Conservation (phyloP, 2,888 invertebrate genomes). For the Luffia ferchaultella region DNA sequence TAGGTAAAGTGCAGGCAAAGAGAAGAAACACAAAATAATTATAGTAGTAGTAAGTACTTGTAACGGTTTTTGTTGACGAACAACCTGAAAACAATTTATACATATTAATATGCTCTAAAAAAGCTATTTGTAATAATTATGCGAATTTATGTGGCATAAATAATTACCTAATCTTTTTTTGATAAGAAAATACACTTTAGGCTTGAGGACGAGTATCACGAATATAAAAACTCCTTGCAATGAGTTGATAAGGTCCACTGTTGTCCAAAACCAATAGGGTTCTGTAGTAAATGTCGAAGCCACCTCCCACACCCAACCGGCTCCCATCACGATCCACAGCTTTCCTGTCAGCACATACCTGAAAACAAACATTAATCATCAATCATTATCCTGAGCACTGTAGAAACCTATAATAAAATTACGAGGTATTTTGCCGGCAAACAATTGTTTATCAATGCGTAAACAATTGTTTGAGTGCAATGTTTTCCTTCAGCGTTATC, state of each 20-base stretch:
- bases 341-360: slow-evolving; percentile 77
- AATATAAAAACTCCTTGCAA: slow-evolving; percentile 79
- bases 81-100: slow-evolving; percentile 38
- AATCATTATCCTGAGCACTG: no score
- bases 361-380: slow-evolving; percentile 23
- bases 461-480: no score
- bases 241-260: slow-evolving; percentile 72
- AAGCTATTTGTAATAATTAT: not conserved
- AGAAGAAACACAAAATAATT: not conserved
- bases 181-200: slow-evolving; percentile 69
- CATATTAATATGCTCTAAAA: not conserved
- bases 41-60: slow-evolving; percentile 52
- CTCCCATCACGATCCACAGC: slow-evolving; percentile 81
- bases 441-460: no score
- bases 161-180: slow-evolving; percentile 62
- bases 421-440: no score
- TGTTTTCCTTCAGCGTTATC: no score
- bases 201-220: slow-evolving; percentile 75
- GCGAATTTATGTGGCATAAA: not conserved
- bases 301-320: slow-evolving; percentile 76
- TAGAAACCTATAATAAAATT: no score
- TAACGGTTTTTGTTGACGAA: slow-evolving; percentile 44
- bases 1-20: not conserved
- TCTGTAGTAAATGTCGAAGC: slow-evolving; percentile 63
- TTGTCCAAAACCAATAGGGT: slow-evolving; percentile 55